Evolutionary conservation across 1,140 invertebrate genomes (phyloP).

Genomic region (Danaus plexippus): DNA sequence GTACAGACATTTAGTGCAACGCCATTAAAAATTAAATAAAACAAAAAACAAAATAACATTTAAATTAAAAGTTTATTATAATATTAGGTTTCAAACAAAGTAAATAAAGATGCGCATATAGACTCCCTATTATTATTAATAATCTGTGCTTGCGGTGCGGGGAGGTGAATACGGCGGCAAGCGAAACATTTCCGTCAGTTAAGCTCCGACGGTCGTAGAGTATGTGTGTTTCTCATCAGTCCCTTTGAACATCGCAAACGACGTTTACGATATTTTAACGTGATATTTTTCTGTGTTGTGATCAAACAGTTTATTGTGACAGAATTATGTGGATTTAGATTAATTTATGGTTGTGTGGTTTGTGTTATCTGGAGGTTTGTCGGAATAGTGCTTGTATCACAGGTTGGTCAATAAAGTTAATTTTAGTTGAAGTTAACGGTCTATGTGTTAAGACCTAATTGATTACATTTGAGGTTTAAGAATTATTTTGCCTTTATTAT

Average conservation of each 20-base stretch:
- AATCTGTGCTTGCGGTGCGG: not conserved
- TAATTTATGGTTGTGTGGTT: conserved; percentile 16
- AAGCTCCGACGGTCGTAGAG: conserved; percentile 23
- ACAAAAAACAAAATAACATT: no score
- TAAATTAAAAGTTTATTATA: no score
- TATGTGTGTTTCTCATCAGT: conserved; percentile 11
- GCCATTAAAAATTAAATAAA: no score
- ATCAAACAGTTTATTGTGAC: conserved; percentile 20
- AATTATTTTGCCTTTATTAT: no score
- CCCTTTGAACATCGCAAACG: conserved; percentile 18
- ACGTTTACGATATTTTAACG: conserved; percentile 16
- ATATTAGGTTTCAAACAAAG: no score
- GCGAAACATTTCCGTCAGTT: conserved; percentile 23
- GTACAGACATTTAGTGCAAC: no score
- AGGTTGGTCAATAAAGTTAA: no score
- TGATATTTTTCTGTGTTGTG: conserved; percentile 13
- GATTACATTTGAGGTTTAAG: no score
- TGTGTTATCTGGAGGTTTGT: conserved; percentile 2
- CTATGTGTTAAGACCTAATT: no score
- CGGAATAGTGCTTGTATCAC: no score
- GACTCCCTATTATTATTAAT: conserved; percentile 1
- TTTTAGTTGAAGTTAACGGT: no score
- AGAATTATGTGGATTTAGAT: conserved; percentile 16
- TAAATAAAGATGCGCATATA: no score
- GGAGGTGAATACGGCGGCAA: not conserved